Evolutionary conservation across 1,140 invertebrate species (phyloP).

Genomic region (Diorhabda elongata): DNA sequence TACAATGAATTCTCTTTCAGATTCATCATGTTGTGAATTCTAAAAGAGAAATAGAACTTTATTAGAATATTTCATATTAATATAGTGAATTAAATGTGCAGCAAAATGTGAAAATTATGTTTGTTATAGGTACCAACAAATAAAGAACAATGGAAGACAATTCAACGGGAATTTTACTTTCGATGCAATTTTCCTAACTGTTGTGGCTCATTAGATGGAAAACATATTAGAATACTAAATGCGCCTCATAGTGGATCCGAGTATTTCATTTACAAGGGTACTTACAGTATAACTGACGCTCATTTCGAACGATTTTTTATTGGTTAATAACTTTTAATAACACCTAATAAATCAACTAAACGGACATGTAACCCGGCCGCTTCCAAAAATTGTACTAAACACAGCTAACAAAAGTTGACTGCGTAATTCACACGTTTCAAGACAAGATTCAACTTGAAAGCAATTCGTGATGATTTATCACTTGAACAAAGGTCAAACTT

Average conservation of each 20-base stretch:
- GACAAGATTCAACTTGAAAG: too few relatives aligned
- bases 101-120: not conserved
- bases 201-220: not conserved
- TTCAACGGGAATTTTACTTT: not conserved
- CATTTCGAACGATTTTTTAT: too few relatives aligned
- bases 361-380: too few relatives aligned
- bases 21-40: constrained; percentile 25
- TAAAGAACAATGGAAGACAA: not conserved
- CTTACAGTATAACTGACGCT: not conserved
- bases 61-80: not conserved
- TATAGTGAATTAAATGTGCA: constrained; percentile 6
- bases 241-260: not conserved
- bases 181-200: not conserved
- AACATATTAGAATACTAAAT: not conserved
- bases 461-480: too few relatives aligned
- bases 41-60: constrained; percentile 25
- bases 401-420: too few relatives aligned
- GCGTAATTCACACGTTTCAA: too few relatives aligned
- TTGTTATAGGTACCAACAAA: too few relatives aligned
- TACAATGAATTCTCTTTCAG: constrained; percentile 24
- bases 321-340: too few relatives aligned
- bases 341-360: too few relatives aligned
- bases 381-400: too few relatives aligned
- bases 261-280: not conserved
- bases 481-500: too few relatives aligned